Evolutionary conservation across 1,140 invertebrate genomes (phyloP).

Genomic region (Drosophila truncata): DNA sequence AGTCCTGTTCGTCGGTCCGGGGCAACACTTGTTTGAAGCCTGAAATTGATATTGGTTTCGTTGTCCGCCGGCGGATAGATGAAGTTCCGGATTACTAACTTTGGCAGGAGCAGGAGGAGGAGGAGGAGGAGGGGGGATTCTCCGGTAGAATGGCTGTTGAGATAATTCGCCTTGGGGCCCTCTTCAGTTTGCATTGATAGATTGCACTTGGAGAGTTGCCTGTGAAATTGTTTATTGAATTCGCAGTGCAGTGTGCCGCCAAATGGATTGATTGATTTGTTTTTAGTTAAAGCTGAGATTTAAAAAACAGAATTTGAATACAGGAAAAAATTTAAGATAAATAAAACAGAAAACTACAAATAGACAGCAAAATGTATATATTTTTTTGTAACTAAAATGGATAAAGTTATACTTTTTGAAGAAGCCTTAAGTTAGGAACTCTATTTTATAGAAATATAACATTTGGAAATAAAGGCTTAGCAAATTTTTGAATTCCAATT

Average conservation of each 20-base stretch:
- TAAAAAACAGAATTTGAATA: not conserved
- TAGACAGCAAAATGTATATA: too few species aligned
- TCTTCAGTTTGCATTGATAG: constrained; percentile 24
- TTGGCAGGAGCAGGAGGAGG: not conserved
- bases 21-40: constrained; percentile 61
- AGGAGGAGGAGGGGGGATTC: not conserved
- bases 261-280: not conserved
- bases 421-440: too few species aligned
- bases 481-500: not conserved
- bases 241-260: constrained; percentile 3
- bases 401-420: too few species aligned
- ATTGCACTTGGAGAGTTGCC: constrained; percentile 19
- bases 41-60: constrained; percentile 75
- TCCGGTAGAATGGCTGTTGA: not conserved
- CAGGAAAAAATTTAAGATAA: not conserved
- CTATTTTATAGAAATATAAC: too few species aligned
- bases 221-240: constrained; percentile 16
- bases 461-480: too few species aligned
- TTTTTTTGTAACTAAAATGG: too few species aligned
- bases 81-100: constrained; percentile 32
- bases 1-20: constrained; percentile 27
- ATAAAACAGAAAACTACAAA: too few species aligned
- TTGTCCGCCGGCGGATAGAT: constrained; percentile 29
- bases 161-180: constrained; percentile 2
- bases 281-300: not conserved